Conservation (phyloP, 2,888 invertebrate genomes). For the Ectropis crepuscularia region DNA sequence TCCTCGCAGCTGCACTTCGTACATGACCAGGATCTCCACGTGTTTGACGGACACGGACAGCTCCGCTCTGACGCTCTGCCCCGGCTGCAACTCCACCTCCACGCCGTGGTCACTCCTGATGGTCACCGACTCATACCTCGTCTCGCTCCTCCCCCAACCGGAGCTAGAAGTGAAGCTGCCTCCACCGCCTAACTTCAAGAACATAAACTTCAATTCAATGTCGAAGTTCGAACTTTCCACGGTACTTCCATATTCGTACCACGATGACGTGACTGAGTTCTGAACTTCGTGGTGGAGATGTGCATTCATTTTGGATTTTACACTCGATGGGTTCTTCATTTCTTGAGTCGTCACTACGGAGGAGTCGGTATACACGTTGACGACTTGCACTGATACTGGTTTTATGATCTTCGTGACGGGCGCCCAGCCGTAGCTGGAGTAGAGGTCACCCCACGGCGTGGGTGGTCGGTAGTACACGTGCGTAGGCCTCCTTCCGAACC, state of each 20-base stretch:
- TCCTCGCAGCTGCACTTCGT: neutral
- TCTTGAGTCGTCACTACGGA: neutral
- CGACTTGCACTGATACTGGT: neutral
- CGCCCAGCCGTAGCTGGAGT: neutral
- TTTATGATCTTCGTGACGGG: conserved; percentile 1
- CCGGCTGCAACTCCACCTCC: neutral
- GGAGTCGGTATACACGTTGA: neutral
- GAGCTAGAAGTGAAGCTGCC: neutral
- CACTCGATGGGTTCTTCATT: neutral
- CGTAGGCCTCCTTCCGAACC: neutral
- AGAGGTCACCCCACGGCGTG: conserved; percentile 2
- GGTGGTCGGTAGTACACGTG: neutral
- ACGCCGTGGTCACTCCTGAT: neutral
- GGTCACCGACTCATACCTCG: neutral
- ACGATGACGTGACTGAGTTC: neutral
- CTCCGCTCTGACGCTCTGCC: neutral
- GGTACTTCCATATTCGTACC: neutral
- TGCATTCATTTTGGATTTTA: neutral
- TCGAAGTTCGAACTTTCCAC: neutral
- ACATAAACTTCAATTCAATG: neutral
- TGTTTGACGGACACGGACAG: neutral
- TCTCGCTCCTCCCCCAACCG: neutral
- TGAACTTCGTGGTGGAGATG: neutral
- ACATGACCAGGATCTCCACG: neutral
- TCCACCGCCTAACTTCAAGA: too few relatives aligned